Base-by-base conservation (phyloP, 2,888 invertebrate genomes). In the Hemithea aestivaria region DNA sequence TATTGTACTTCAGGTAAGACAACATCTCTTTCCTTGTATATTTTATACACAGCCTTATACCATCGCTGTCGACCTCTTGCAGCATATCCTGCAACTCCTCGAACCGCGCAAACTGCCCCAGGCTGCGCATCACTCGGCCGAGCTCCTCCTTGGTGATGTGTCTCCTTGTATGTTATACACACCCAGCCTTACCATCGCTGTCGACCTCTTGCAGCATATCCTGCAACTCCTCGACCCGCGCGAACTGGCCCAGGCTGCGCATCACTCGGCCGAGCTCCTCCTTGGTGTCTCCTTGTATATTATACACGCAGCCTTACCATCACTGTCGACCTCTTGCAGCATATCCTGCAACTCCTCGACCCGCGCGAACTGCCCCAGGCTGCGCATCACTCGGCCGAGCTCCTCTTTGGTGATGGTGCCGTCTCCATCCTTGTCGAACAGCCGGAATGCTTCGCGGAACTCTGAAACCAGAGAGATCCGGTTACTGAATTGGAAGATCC, bases 351-450 rank as follows among this genome's bases (percentile, higher is more conserved):
- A 73, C 70, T 96, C 96, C 73, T 95, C 95, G 12, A 94, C 94
- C 26, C 95, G 88, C 0, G 95, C 95, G 74, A 95, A 95, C 79
- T 96, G 95, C 0, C 95, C 95, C 42, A 95, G 78, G 48, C 94
- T 94, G 34, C 95, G 88, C 95, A 95, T 95, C 16, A 95, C 94
- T 10, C 94, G 89, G 0, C 95, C 95, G 41, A 95, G 87, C 66
- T 95, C 95, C 58, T 95, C 95, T 71, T 95, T 95, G 2, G 95
- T 95, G 59, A 96, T 95, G 47, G 93, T 94, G 1, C 95, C 95
- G 56, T 95, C 95, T 4, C 94, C 94, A 58, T 96, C 95, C 73
- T 95, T 95, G 82, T 96, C 95, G 69, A 96, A 95, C 6, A 96
- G 88, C 29, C 94, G 91, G 74, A 95, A 95, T 1, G 95, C 95